A percentile compares a stretch with the other conserved stretches of the same genome.
Evolutionary conservation across 1,140 invertebrate species (phyloP).

Genomic region (Heliothis virescens): DNA sequence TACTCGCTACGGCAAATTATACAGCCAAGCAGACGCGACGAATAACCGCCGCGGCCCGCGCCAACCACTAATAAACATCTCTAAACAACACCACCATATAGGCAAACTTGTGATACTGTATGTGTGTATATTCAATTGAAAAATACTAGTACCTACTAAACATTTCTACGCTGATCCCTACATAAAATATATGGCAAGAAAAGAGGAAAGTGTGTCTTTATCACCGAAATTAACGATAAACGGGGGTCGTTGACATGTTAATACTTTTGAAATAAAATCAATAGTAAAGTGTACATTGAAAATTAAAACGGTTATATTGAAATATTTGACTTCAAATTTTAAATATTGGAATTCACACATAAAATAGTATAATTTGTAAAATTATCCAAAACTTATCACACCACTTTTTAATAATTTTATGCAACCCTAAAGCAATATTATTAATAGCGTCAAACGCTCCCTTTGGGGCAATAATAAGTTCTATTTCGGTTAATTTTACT

Average conservation of each 20-base stretch:
- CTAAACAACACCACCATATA: constrained; percentile 79
- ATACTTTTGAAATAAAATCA: constrained; percentile 46
- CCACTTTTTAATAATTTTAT: constrained; percentile 85
- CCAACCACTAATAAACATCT: constrained; percentile 73
- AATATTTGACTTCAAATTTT: constrained; percentile 76
- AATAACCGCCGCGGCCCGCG: constrained; percentile 67
- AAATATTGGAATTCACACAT: constrained; percentile 83
- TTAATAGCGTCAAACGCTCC: constrained; percentile 85
- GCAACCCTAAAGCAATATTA: constrained; percentile 84
- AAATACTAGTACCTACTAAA: constrained; percentile 81
- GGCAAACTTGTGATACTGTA: constrained; percentile 79
- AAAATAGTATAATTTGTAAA: constrained; percentile 86
- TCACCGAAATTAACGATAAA: constrained; percentile 72
- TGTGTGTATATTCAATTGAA: constrained; percentile 82
- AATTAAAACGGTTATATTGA: constrained; percentile 40
- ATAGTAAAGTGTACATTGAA: constrained; percentile 41
- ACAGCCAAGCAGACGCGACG: constrained; percentile 73
- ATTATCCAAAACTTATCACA: constrained; percentile 86
- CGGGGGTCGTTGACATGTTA: constrained; percentile 35
- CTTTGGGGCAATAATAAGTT: constrained; percentile 83
- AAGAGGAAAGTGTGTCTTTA: constrained; percentile 80
- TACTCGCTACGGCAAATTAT: constrained; percentile 82
- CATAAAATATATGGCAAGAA: constrained; percentile 85
- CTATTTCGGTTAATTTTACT: constrained; percentile 83
- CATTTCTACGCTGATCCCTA: constrained; percentile 81